phyloP scores from a whole-genome alignment of 1,140 invertebrate genomes.

The Amphibalanus amphitrite region DNA sequence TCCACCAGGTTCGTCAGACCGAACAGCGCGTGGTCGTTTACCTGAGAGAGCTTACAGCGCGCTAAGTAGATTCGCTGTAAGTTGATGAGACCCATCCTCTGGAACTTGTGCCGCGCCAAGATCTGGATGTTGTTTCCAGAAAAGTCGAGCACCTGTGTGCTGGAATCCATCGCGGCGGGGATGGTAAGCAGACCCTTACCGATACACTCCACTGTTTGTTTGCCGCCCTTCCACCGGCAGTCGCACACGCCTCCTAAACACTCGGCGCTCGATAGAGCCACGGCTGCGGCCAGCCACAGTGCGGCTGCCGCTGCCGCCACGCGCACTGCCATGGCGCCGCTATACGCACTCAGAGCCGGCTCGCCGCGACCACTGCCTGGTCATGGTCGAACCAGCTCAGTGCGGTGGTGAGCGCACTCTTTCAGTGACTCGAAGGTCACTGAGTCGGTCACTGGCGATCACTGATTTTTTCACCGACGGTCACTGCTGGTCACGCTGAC shows the following conservation, averaged over 20 bases:
- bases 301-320: no score
- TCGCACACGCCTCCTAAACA: conserved; percentile 40
- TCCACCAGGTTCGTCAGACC: conserved; percentile 73
- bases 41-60: conserved; percentile 60
- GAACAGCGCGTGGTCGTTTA: conserved; percentile 60
- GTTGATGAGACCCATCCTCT: conserved; percentile 57
- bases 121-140: conserved; percentile 69
- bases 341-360: no score
- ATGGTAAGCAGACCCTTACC: conserved; percentile 59
- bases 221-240: conserved; percentile 82
- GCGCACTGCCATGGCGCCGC: no score
- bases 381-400: no score
- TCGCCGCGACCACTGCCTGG: no score
- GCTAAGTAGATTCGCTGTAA: conserved; percentile 66
- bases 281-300: no score
- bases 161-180: conserved; percentile 59
- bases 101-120: conserved; percentile 59
- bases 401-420: no score
- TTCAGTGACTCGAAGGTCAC: no score
- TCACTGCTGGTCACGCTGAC: no score
- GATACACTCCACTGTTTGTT: conserved; percentile 73
- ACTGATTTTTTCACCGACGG: no score
- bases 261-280: not conserved
- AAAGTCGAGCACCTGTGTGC: conserved; percentile 74
- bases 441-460: no score